Conservation (phyloP, 2,888 invertebrate genomes). For the Thyatira batis region DNA sequence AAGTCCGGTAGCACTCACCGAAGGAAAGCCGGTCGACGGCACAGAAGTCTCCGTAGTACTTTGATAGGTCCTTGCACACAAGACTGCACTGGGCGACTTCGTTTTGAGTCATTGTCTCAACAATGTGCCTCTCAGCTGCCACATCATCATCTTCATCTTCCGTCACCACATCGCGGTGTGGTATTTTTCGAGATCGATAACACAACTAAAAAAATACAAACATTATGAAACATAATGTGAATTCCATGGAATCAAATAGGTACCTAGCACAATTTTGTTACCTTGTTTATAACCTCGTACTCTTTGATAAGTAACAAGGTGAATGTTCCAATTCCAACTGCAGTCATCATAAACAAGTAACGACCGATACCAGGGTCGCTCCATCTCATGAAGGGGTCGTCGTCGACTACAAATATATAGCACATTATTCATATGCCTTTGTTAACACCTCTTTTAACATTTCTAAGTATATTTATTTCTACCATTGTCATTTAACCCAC, state of each 20-base stretch:
- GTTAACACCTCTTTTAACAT: not conserved
- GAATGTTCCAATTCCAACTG: constrained; percentile 84
- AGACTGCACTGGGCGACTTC: constrained; percentile 77
- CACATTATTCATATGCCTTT: not conserved
- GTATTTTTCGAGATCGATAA: constrained; percentile 39
- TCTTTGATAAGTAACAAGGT: constrained; percentile 85
- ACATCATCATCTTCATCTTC: constrained; percentile 82
- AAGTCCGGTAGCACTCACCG: constrained; percentile 55
- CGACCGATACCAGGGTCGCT: constrained; percentile 87
- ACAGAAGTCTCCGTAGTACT: constrained; percentile 86
- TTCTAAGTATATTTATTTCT: too few relatives aligned
- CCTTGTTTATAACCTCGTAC: constrained; percentile 77
- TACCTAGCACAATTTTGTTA: constrained; percentile 34
- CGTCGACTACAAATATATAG: constrained; percentile 55
- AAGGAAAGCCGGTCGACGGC: constrained; percentile 90
- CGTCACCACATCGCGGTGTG: constrained; percentile 39
- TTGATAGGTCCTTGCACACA: constrained; percentile 86
- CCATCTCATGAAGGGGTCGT: constrained; percentile 84
- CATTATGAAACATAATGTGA: constrained; percentile 13
- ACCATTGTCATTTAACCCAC: not conserved
- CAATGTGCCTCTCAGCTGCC: constrained; percentile 72
- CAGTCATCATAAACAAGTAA: constrained; percentile 85
- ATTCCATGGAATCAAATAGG: not conserved
- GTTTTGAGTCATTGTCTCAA: constrained; percentile 61
- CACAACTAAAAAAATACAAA: constrained; percentile 38